Evolutionary conservation across 1,140 invertebrate species (phyloP).

Genomic region (Harlomillsia oculata): DNA sequence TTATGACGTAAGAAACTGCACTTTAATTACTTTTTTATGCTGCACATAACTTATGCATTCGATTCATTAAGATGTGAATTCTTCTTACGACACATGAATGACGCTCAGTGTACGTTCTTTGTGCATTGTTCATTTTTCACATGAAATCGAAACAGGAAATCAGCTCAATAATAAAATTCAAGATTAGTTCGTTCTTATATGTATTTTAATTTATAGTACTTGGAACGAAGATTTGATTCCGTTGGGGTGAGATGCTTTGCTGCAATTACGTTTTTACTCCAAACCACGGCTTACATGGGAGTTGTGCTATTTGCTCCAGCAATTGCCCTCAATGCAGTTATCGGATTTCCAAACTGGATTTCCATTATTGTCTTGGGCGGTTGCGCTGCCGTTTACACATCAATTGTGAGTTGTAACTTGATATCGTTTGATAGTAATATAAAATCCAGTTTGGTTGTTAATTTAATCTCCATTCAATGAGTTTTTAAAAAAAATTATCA

Average conservation of each 20-base stretch:
- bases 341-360: slow-evolving; percentile 67
- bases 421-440: neutral
- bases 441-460: neutral
- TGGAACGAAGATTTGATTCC: slow-evolving; percentile 70
- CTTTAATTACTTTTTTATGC: too few relatives aligned
- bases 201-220: slow-evolving; percentile 47
- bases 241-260: slow-evolving; percentile 62
- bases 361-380: slow-evolving; percentile 61
- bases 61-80: too few relatives aligned
- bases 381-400: slow-evolving; percentile 64
- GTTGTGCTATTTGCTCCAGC: slow-evolving; percentile 26
- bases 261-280: slow-evolving; percentile 64
- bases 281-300: slow-evolving; percentile 41
- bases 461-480: neutral
- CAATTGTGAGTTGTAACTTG: slow-evolving; percentile 51
- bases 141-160: too few relatives aligned
- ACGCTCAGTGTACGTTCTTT: too few relatives aligned
- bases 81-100: too few relatives aligned
- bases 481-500: neutral
- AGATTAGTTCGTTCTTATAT: too few relatives aligned
- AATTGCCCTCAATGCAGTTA: slow-evolving; percentile 61
- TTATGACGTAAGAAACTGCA: slow-evolving; percentile 26
- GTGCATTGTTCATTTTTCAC: too few relatives aligned
- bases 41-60: too few relatives aligned
- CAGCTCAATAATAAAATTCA: too few relatives aligned